Base-by-base conservation (phyloP, 2,113 vertebrate genomes). In the Scomber scombrus region DNA sequence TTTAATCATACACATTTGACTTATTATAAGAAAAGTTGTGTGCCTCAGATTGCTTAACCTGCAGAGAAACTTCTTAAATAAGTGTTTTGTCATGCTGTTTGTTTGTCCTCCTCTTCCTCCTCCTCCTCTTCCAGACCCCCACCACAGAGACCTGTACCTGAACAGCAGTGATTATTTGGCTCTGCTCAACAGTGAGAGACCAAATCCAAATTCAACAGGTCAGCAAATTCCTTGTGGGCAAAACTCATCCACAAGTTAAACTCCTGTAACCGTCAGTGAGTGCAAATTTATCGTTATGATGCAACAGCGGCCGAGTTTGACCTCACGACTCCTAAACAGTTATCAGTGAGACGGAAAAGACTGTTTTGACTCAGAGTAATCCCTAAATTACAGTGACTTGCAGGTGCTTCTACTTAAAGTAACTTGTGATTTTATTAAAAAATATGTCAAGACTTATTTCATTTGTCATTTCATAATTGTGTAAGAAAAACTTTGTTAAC, bases 151-250 rank as follows among this genome's bases (percentile, higher is more conserved):
- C 85, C 85, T 97, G 81, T 97, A 98, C 26, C 80, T 97, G 71
- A 96, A 97, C 88, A 95, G 88, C 90, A 98, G 96, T 74, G 95
- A 97, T 67, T 98, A 96, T 79, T 86, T 98, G 90, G 96, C 97
- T 46, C 61, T 96, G 54, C 93, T 97, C 68, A 97, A 98, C 76
- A 94, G 93, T 0, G 97, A 97, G 61, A 94, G 95, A 71, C 62
- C 86, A 0, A 95, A 97, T 69, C 94, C 96, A 47, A 97, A 97
- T 43, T 88, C 96, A 54, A 95, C 96, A 80, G 96, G 97, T 98
- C 71, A 81, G 90, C 61, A 23, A 45, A 34, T 34, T 61, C 23
- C 11, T 67, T 18, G 1, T 23, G 29, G 15, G 16, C 63, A 49
- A 74, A 67, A 26, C 19, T 57, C 57, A n/a, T 51, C 19, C 43